A percentile compares a stretch with the other conserved stretches of the same genome.
phyloP scores from a whole-genome alignment of 1,140 invertebrate genomes.

The Diorhabda elongata region DNA sequence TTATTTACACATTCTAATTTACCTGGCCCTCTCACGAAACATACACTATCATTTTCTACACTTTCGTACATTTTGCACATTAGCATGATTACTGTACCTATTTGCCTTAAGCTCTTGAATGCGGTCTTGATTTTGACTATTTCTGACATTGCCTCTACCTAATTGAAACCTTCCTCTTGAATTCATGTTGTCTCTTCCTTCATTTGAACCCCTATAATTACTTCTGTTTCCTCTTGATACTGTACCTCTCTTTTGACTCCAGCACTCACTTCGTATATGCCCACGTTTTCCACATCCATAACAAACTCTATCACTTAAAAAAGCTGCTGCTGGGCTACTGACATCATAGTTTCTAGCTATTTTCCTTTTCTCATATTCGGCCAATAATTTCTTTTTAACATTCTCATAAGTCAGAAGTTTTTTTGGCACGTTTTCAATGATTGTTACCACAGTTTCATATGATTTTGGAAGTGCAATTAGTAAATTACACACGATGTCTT shows the following conservation, averaged over 20 bases:
- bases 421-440: conserved; percentile 23
- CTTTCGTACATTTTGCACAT: neutral
- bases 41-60: neutral
- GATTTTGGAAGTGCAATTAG: conserved; percentile 24
- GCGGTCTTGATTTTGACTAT: neutral
- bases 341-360: neutral
- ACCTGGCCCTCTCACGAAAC: neutral
- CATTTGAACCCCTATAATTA: neutral
- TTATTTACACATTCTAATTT: neutral
- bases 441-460: conserved; percentile 23
- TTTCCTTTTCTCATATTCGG: conserved; percentile 7
- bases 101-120: neutral
- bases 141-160: neutral
- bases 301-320: conserved; percentile 5
- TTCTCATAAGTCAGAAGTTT: conserved; percentile 12
- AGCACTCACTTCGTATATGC: conserved; percentile 16
- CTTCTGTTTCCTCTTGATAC: neutral
- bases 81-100: neutral
- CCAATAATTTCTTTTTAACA: conserved; percentile 22
- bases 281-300: conserved; percentile 17
- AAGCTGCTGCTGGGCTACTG: neutral
- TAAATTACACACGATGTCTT: conserved; percentile 25
- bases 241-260: neutral
- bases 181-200: too few relatives aligned
- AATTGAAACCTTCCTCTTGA: too few relatives aligned